phyloP scores from a whole-genome alignment of 2,797 vertebrate genomes.

The Lithobates sylvaticus region DNA sequence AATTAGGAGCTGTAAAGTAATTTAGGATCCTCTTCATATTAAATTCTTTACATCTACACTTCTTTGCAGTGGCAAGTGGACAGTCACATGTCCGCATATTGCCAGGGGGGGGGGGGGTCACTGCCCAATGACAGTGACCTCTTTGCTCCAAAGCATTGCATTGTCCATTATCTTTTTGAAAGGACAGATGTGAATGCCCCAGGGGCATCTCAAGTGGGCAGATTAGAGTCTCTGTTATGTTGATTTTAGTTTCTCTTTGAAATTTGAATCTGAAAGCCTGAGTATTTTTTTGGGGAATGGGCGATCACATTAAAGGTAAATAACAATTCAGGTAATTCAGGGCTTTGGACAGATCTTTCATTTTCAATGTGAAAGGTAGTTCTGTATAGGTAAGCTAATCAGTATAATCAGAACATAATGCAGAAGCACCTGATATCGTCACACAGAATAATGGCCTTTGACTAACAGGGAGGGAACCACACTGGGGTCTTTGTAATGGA shows the following conservation, averaged over 20 bases:
- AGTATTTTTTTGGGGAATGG: slow-evolving; percentile 4
- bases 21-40: slow-evolving; percentile 9
- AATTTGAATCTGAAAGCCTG: slow-evolving; percentile 39
- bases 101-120: not conserved
- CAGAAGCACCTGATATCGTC: slow-evolving; percentile 27
- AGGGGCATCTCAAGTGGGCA: slow-evolving; percentile 7
- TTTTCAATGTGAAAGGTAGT: slow-evolving; percentile 17
- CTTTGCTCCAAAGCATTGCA: not conserved
- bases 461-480: slow-evolving; percentile 32
- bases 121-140: slow-evolving; percentile 3
- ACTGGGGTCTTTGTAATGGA: slow-evolving; percentile 42
- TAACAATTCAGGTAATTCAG: slow-evolving; percentile 28
- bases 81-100: not conserved
- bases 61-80: not conserved
- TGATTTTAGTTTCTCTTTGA: slow-evolving; percentile 50
- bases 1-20: slow-evolving; percentile 38
- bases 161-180: slow-evolving; percentile 17
- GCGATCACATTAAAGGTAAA: slow-evolving; percentile 32
- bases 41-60: not conserved
- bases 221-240: slow-evolving; percentile 39
- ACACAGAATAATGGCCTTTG: slow-evolving; percentile 16
- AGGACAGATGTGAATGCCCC: slow-evolving; percentile 21
- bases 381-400: slow-evolving; percentile 46
- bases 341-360: slow-evolving; percentile 13
- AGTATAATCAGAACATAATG: slow-evolving; percentile 53